These are phyloP conservation scores for Amblyornis subalaris DNA, from an alignment of 2,113 vertebrate species.

Conservation along the genomic window DNA sequence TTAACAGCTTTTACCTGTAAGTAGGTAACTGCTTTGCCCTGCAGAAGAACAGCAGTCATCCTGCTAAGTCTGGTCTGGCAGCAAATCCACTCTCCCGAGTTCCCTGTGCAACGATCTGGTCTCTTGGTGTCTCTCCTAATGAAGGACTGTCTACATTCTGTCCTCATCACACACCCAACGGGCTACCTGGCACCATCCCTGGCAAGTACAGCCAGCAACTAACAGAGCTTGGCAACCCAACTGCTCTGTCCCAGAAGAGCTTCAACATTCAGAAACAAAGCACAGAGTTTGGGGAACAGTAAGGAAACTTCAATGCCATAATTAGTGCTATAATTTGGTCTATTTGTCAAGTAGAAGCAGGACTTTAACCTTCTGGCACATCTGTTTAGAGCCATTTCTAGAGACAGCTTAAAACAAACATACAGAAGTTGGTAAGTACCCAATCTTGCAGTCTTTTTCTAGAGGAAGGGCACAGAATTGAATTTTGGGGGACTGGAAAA, in stretches of 20 bases:
- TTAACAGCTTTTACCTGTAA: background rate
- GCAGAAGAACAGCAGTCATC: background rate
- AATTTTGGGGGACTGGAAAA: background rate
- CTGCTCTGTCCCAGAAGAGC: background rate
- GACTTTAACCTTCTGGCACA: background rate
- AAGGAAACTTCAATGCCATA: background rate
- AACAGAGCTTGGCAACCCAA: background rate
- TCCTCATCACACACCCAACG: background rate
- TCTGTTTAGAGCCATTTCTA: background rate
- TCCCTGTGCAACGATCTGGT: background rate
- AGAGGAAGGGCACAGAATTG: background rate
- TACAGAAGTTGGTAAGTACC: background rate
- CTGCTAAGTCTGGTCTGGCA: background rate
- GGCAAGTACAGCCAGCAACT: background rate
- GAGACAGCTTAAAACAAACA: background rate
- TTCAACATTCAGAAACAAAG: background rate
- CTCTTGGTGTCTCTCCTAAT: background rate
- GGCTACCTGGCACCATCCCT: background rate
- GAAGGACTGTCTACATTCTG: background rate
- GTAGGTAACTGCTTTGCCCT: background rate
- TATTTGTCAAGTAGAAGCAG: background rate
- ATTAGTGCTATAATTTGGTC: background rate
- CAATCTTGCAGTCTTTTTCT: background rate
- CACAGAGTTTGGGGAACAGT: background rate
- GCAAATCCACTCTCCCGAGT: background rate